A percentile compares a stretch with the other conserved stretches of the same genome.
Evolutionary conservation across 1,140 invertebrate species (phyloP).

Genomic region (Brachionus paranguensis): DNA sequence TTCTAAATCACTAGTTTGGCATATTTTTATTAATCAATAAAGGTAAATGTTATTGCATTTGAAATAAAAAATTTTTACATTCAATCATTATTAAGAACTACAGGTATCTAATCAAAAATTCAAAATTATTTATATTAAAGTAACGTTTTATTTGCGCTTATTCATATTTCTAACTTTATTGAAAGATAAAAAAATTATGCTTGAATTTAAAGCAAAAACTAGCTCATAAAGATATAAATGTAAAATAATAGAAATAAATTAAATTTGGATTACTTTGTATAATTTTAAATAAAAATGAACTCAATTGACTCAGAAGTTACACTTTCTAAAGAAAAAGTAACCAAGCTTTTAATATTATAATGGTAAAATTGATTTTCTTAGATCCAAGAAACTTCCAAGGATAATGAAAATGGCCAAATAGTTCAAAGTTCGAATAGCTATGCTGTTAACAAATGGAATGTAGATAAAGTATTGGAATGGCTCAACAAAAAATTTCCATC

Average conservation of each 20-base stretch:
- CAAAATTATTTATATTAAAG: background rate
- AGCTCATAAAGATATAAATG: background rate
- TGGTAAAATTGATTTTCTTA: background rate
- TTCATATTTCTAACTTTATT: background rate
- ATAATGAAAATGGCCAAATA: background rate
- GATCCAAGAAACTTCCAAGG: background rate
- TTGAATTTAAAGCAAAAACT: background rate
- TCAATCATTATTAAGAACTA: background rate
- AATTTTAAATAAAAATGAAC: background rate
- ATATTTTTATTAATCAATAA: too few relatives aligned
- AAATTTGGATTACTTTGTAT: background rate
- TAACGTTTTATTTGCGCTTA: background rate
- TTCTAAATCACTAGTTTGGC: too few relatives aligned
- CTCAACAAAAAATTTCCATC: slow-evolving; percentile 15
- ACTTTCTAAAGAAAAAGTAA: background rate
- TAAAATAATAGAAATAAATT: background rate
- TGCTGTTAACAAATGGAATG: slow-evolving; percentile 1
- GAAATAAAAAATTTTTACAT: too few relatives aligned
- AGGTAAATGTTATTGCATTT: too few relatives aligned
- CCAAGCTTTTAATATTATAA: background rate
- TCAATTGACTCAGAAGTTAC: background rate
- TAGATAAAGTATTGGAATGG: slow-evolving; percentile 16
- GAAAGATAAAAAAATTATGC: slow-evolving; percentile 25
- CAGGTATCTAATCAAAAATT: background rate
- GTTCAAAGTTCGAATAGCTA: background rate